Evolutionary conservation across 2,888 invertebrate genomes (phyloP), one percentile per base, ranked within the genome.

Genomic region (Synanthedon formicaeformis): DNA sequence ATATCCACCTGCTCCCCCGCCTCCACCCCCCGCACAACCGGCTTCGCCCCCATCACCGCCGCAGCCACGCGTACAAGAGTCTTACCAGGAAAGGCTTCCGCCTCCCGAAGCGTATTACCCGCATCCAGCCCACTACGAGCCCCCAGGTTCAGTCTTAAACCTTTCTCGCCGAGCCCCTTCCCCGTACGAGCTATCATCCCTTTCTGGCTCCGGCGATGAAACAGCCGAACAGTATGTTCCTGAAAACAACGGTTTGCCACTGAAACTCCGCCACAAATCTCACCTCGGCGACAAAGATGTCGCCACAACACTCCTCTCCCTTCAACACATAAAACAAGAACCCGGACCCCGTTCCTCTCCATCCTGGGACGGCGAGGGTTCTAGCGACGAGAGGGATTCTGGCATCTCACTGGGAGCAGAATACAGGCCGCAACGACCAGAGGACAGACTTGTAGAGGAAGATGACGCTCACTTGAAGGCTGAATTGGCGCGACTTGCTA

Each of bases 211-310:
- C 52, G 89, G 89, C 4, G 86, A 89, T 60, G 83, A 88, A 63
- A 76, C 75, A 49, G 69, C 85, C 54, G 84, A 89, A 55, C 89
- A 84, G 60, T 84, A 88, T 59, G 91, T 92, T 58, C 87, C 91
- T 41, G 86, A 85, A 55, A 93, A 94, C 81, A 94, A 94, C 73
- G 92, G 94, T 65, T 88, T 97, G 73, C 97, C 97, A 2, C 91
- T 96, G 65, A 97, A 97, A 75, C 89, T 97, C 60, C 92, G 97
- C 72, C 96, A 97, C 89, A 97, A 97, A 81, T 94, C 94, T 41
- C 94, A 96, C 71, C 89, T 96, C 57, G 95, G 95, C 10, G 96
- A 96, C 73, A 95, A 95, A 74, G 96, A 96, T 73, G 93, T 93
- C 8, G 95, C 95, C 10, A 94, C 95, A 55, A 94, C 94, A 12